A percentile compares a stretch with the other conserved stretches of the same genome.
phyloP scores from a whole-genome alignment of 2,113 vertebrate species.

The Corapipo altera region DNA sequence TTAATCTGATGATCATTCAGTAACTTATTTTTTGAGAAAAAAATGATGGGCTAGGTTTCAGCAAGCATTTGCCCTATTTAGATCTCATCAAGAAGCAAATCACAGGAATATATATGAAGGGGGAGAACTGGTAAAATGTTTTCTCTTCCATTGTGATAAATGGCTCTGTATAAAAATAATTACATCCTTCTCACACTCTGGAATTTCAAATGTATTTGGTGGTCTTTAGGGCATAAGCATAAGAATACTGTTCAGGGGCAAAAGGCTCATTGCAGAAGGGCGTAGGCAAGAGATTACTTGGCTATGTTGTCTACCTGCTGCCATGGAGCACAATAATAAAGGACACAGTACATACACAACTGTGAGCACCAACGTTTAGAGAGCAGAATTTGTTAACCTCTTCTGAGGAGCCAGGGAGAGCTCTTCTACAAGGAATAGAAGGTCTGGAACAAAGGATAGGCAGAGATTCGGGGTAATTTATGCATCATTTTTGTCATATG shows the following conservation, averaged over 20 bases:
- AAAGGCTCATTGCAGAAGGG: background rate
- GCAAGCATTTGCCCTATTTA: background rate
- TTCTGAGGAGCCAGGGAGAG: background rate
- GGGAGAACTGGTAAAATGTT: background rate
- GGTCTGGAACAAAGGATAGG: background rate
- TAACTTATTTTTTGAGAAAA: background rate
- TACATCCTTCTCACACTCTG: background rate
- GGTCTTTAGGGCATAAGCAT: background rate
- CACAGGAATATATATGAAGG: background rate
- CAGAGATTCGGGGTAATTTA: background rate
- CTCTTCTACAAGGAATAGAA: background rate
- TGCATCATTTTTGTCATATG: background rate
- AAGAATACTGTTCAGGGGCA: background rate
- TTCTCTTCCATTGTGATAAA: background rate
- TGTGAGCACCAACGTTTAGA: background rate
- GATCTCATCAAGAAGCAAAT: background rate
- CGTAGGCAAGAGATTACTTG: background rate
- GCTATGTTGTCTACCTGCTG: background rate
- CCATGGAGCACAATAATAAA: accelerated
- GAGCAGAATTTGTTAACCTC: background rate
- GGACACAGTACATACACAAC: background rate
- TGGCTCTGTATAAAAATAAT: background rate
- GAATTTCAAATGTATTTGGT: background rate
- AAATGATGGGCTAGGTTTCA: background rate
- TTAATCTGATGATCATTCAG: background rate